These are phyloP conservation scores for Meiosimyza platycephala DNA, from an alignment of 2,888 invertebrate species.

Conservation along the genomic window DNA sequence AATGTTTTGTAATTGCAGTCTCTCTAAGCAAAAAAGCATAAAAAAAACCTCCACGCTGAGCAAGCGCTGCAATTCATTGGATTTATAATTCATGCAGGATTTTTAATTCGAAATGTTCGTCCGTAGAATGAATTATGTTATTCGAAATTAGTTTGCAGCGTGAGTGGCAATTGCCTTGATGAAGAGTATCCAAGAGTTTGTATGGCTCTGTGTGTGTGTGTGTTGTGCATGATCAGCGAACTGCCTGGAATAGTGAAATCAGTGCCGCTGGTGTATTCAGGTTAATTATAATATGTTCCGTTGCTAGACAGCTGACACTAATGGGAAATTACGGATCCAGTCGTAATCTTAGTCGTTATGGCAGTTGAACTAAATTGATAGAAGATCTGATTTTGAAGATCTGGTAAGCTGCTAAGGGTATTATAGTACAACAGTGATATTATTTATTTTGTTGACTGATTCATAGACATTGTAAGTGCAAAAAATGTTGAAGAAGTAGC, in stretches of 20 bases:
- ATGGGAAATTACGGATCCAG: constrained; percentile 37
- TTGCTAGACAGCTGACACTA: constrained; percentile 37
- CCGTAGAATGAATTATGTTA: constrained; percentile 62
- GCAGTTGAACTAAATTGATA: too few species aligned
- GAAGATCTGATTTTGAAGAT: too few species aligned
- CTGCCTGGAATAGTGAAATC: constrained; percentile 39
- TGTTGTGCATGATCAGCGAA: neutral
- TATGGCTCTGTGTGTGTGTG: neutral
- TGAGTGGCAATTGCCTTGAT: constrained; percentile 15
- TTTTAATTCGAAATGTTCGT: constrained; percentile 36
- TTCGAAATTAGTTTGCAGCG: constrained; percentile 64
- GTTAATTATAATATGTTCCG: constrained; percentile 60
- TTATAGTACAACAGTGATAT: too few species aligned
- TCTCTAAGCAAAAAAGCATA: too few species aligned
- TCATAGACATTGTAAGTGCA: too few species aligned
- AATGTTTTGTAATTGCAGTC: constrained; percentile 25
- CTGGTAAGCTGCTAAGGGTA: too few species aligned
- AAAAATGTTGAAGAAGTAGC: too few species aligned
- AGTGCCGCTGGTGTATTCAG: constrained; percentile 64
- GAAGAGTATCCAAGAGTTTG: neutral
- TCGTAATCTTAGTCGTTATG: too few species aligned
- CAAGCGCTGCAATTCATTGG: constrained; percentile 10
- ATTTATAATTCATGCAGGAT: constrained; percentile 37
- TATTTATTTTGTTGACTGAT: too few species aligned
- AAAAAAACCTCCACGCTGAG: neutral